Conservation (phyloP, 2,113 vertebrate genomes). For the Pomatorhinus ruficollis region DNA sequence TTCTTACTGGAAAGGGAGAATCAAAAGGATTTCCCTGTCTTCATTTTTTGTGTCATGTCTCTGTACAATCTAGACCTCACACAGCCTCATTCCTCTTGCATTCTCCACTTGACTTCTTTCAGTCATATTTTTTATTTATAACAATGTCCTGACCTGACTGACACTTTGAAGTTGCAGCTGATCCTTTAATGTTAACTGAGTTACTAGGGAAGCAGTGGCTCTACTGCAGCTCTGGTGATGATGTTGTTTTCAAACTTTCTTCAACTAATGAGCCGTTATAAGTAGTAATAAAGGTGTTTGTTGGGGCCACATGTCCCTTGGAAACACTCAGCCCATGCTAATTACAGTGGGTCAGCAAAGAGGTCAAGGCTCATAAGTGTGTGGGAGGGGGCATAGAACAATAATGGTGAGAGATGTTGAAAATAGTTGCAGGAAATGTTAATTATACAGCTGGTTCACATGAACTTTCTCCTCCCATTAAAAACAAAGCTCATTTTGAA, state of each 20-base stretch:
- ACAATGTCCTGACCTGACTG: background rate
- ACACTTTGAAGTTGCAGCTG: background rate
- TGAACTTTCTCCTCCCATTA: background rate
- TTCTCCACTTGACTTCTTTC: background rate
- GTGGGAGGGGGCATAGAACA: background rate
- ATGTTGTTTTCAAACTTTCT: background rate
- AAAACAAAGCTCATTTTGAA: constrained; percentile 17
- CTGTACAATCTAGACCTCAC: background rate
- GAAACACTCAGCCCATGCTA: background rate
- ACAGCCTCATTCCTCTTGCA: background rate
- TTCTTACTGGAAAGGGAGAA: background rate
- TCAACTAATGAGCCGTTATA: background rate
- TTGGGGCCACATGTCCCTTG: background rate
- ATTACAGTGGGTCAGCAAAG: constrained; percentile 1
- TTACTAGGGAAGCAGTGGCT: background rate
- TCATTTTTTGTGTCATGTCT: background rate
- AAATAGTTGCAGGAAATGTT: background rate
- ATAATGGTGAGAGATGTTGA: background rate
- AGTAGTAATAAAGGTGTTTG: constrained; percentile 28
- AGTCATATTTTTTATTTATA: background rate
- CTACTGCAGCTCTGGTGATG: background rate
- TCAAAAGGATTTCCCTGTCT: background rate
- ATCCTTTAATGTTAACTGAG: background rate
- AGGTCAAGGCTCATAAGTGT: background rate
- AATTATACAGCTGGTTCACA: background rate